These are phyloP conservation scores for Rallus limicola DNA, from an alignment of 2,113 vertebrate species.

Conservation along the genomic window DNA sequence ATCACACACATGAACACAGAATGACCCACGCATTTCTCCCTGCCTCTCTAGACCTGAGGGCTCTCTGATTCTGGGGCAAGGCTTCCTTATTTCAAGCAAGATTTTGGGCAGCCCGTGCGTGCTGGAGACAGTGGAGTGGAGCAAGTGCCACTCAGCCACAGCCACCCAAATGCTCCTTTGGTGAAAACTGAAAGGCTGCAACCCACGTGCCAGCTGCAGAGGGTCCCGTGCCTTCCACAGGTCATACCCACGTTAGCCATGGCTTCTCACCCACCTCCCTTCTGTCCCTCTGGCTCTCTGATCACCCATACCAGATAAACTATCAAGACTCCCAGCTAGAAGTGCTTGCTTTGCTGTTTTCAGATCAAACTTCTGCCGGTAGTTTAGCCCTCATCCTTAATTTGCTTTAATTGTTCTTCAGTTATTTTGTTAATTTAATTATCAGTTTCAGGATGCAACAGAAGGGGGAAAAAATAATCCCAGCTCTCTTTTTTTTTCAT, in stretches of 20 bases:
- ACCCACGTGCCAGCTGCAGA: neutral
- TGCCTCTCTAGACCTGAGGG: neutral
- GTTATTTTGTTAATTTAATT: conserved; percentile 40
- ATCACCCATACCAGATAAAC: neutral
- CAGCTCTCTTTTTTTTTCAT: neutral
- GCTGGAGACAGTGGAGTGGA: neutral
- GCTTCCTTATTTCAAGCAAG: neutral
- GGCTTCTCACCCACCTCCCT: neutral
- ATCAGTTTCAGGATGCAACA: conserved; percentile 6
- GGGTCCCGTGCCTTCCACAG: neutral
- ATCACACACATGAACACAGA: rapidly evolving
- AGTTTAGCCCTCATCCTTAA: conserved; percentile 30
- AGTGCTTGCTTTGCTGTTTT: conserved; percentile 42
- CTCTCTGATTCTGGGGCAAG: neutral
- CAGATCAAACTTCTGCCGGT: neutral
- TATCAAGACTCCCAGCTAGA: neutral
- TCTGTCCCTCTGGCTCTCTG: neutral
- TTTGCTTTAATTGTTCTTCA: conserved; percentile 29
- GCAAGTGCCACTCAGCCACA: neutral
- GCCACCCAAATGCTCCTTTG: neutral
- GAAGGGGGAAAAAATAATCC: neutral
- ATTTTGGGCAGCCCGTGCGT: neutral
- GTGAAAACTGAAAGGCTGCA: neutral
- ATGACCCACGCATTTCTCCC: neutral
- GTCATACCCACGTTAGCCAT: rapidly evolving